Evolutionary conservation across 1,140 invertebrate species (phyloP), one percentile per base, ranked within the genome.

Genomic region (Drosophila micromelanica): DNA sequence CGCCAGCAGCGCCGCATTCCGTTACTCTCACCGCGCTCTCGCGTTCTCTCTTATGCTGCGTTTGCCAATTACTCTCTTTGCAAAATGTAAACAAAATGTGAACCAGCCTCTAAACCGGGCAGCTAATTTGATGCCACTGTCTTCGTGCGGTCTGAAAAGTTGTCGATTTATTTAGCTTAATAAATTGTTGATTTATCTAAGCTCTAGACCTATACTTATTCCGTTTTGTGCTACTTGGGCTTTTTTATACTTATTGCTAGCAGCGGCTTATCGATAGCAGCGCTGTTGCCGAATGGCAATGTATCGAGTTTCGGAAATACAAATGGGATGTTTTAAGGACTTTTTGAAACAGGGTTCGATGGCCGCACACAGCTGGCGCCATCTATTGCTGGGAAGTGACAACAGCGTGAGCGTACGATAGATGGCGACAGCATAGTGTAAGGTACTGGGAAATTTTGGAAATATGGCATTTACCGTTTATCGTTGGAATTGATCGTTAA

Each of bases 1-100:
- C 48, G 57, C 40, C 64, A 30, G 57, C 61, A 55, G 51, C 59
- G 43, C 46, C 49, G 42, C 35, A 60, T 60, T 60, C 56, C 35
- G 55, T 55, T 57, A 32, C 55, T 32, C 55, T 45, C 40, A 23
- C 2, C n/a, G 17, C n/a, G 11, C 13, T 32, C 13, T 27, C 55
- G 1, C 38, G 0, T 23, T 12, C 48, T 1, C 27, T 32, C 40
- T 32, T 30, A 35, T 8, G 23, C 23, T 35, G n/a, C n/a, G n/a
- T n/a, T 11, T 46, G 45, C 45, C 9, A 23, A 3, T 2, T 9
- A 40, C 40, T 43, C 40, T 32, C 55, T 57, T 30, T 20, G 42
- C 13, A 32, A 57, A 57, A 57, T 57, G 55, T 57, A 57, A 57
- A 57, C 55, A 57, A 27, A 27, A 27, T 27, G 32, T 57, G 40